Evolutionary conservation across 2,797 vertebrate genomes (phyloP).

Genomic region (Poeciliopsis turneri): DNA sequence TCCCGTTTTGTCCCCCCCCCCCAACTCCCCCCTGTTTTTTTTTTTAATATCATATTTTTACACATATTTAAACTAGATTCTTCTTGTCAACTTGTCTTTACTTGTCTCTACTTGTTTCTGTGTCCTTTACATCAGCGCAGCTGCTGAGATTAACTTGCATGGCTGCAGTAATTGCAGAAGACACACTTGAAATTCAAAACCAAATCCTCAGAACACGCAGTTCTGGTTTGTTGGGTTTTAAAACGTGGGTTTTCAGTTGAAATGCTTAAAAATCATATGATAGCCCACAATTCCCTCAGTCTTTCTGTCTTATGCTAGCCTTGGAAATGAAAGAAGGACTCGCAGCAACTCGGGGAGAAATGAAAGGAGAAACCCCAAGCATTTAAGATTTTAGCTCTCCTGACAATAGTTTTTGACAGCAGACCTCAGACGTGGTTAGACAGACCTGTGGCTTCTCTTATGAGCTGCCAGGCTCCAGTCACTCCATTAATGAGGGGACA

Average conservation of each 20-base stretch:
- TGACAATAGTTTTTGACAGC: constrained; percentile 69
- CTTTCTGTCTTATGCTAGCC: constrained; percentile 27
- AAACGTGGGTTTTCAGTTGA: constrained; percentile 12
- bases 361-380: constrained; percentile 48
- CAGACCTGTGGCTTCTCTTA: constrained; percentile 51
- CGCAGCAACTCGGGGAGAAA: constrained; percentile 31
- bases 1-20: neutral
- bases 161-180: constrained; percentile 1
- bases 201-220: constrained; percentile 1
- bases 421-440: constrained; percentile 69
- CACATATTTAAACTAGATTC: neutral
- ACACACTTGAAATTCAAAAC: neutral
- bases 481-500: constrained; percentile 76
- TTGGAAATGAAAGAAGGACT: constrained; percentile 42
- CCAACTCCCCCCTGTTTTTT: neutral
- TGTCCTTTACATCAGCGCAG: neutral
- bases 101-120: neutral
- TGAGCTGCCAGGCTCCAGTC: constrained; percentile 67
- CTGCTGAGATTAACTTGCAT: constrained; percentile 7
- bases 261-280: constrained; percentile 36
- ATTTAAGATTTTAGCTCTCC: constrained; percentile 56
- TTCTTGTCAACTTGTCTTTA: neutral
- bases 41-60: neutral
- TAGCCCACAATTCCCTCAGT: constrained; percentile 24
- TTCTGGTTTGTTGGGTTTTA: constrained; percentile 5